Evolutionary conservation across 2,113 vertebrate genomes (phyloP).

Genomic region (Formicarius rufipectus): DNA sequence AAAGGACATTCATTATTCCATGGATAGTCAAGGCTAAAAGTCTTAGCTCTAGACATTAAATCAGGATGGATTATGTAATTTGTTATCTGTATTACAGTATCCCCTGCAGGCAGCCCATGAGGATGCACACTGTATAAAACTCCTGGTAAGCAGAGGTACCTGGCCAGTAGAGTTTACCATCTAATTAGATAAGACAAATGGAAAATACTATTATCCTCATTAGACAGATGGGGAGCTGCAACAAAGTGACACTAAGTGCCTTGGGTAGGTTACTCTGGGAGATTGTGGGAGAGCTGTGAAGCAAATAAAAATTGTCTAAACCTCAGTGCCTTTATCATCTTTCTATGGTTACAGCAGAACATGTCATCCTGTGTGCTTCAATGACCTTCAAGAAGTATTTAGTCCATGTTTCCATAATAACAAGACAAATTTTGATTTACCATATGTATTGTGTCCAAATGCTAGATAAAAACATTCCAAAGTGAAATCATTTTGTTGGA

Average conservation of each 20-base stretch:
- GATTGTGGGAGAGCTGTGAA: not conserved
- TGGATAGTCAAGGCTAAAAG: not conserved
- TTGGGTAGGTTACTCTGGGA: not conserved
- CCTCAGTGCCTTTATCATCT: not conserved
- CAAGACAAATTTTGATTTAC: not conserved
- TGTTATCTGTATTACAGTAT: not conserved
- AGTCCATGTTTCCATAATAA: not conserved
- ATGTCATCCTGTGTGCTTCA: not conserved
- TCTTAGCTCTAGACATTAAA: not conserved
- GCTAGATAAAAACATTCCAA: not conserved
- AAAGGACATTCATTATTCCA: not conserved
- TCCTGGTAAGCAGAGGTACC: not conserved
- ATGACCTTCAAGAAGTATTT: not conserved
- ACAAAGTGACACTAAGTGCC: not conserved
- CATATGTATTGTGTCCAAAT: not conserved
- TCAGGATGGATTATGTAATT: not conserved
- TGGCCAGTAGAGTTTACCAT: not conserved
- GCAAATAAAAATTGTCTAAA: not conserved
- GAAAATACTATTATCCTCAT: not conserved
- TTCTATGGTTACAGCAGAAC: not conserved
- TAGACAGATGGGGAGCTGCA: slow-evolving; percentile 16
- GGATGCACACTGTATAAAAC: not conserved
- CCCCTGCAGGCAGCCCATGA: not conserved
- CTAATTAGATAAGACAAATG: slow-evolving; percentile 15
- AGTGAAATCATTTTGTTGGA: not conserved